Evolutionary conservation across 2,888 invertebrate species (phyloP).

Genomic region (Lepetodrilus schrolli): DNA sequence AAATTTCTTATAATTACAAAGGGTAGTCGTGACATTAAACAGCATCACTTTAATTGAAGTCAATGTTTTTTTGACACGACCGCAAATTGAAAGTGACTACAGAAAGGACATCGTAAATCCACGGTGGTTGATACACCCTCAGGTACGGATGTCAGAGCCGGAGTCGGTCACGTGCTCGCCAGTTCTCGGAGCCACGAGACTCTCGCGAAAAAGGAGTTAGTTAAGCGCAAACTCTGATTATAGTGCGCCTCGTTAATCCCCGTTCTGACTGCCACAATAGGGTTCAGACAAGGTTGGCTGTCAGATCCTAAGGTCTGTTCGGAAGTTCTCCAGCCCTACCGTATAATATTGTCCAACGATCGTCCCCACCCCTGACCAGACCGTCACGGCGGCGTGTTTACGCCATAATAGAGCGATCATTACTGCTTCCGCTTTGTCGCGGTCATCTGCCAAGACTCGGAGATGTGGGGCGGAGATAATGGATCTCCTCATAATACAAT

Average conservation of each 20-base stretch:
- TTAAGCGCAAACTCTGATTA: not conserved
- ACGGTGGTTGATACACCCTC: not conserved
- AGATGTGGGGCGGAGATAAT: not conserved
- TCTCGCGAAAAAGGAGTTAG: not conserved
- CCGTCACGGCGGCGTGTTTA: not conserved
- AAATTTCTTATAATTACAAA: not conserved
- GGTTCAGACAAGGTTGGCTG: not conserved
- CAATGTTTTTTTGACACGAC: conserved; percentile 1
- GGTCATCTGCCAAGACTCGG: conserved; percentile 1
- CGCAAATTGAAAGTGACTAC: conserved; percentile 5
- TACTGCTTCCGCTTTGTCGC: conserved; percentile 15
- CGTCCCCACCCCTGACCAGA: conserved; percentile 5
- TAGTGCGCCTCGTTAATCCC: not conserved
- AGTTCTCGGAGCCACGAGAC: not conserved
- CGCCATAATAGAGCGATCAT: conserved; percentile 8
- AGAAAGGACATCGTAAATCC: not conserved
- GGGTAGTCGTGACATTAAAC: not conserved
- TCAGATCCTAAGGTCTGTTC: not conserved
- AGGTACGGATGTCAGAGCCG: no score
- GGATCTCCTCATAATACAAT: not conserved
- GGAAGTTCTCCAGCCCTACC: not conserved
- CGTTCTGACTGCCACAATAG: not conserved
- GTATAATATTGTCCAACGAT: not conserved
- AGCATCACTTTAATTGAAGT: conserved; percentile 1
- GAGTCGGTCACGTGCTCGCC: conserved; percentile 5